phyloP scores from a whole-genome alignment of 2,888 invertebrate species.

The Orchestes rusci region DNA sequence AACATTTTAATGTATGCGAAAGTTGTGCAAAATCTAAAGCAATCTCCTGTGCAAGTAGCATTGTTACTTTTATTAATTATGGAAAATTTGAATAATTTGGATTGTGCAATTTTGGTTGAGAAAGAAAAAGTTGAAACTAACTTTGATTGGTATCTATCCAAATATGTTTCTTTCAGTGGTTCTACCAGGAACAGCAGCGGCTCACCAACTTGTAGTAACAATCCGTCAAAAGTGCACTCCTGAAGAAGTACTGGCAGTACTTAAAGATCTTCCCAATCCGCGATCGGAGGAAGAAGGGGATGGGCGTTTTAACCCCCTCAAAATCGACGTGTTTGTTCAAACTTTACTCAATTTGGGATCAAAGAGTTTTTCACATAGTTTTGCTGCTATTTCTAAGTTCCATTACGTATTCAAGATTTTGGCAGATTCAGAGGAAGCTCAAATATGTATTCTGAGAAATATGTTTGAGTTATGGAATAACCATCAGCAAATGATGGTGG shows the following conservation, averaged over 20 bases:
- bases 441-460: constrained; percentile 86
- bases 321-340: constrained; percentile 96
- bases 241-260: constrained; percentile 79
- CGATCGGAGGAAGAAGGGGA: constrained; percentile 67
- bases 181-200: constrained; percentile 72
- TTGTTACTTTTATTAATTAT: too few species aligned
- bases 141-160: too few species aligned
- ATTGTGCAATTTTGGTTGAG: too few species aligned
- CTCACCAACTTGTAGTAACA: constrained; percentile 78
- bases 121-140: too few species aligned
- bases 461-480: constrained; percentile 93
- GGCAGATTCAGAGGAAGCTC: constrained; percentile 91
- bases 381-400: constrained; percentile 97
- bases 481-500: constrained; percentile 96
- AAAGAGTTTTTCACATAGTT: constrained; percentile 97
- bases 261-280: constrained; percentile 81
- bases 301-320: constrained; percentile 78
- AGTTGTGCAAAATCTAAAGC: too few species aligned
- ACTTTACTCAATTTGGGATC: constrained; percentile 88
- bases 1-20: too few species aligned
- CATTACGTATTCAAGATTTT: constrained; percentile 86
- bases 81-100: too few species aligned
- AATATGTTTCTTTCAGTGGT: constrained; percentile 54
- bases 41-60: too few species aligned
- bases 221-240: constrained; percentile 85